Percentiles rank a stretch among this genome's conserved stretches.
Conservation (phyloP, 2,797 vertebrate species). For the Liasis olivaceus region DNA sequence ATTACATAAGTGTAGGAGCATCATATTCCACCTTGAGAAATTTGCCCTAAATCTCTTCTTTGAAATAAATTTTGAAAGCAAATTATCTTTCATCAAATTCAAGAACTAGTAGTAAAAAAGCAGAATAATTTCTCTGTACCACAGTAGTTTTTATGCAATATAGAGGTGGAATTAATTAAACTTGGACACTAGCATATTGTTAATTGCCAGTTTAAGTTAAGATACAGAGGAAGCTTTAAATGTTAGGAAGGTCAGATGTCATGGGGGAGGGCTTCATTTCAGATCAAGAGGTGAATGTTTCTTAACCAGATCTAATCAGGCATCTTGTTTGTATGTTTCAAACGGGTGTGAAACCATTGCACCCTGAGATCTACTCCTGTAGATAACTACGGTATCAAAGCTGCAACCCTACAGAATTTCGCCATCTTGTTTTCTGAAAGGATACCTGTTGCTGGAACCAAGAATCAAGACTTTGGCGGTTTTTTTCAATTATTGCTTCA, state of each 20-base stretch:
- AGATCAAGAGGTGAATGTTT: neutral
- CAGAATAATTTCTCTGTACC: neutral
- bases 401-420: neutral
- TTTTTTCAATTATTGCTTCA: constrained; percentile 77
- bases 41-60: neutral
- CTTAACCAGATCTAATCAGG: neutral
- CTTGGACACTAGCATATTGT: neutral
- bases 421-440: neutral
- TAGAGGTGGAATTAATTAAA: neutral
- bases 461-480: constrained; percentile 70
- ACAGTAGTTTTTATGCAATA: neutral
- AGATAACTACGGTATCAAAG: neutral
- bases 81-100: neutral
- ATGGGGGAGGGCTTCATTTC: neutral
- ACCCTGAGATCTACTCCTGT: too few species aligned
- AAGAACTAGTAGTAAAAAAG: neutral
- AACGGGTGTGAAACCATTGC: neutral
- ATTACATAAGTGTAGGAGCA: neutral
- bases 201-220: neutral
- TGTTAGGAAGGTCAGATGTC: neutral
- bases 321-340: neutral
- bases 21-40: neutral
- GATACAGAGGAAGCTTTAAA: neutral
- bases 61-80: neutral
- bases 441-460: constrained; percentile 79